Percentiles rank a stretch among this genome's conserved stretches.
These are phyloP conservation scores for Bubo blakistoni DNA, from an alignment of 2,113 vertebrate genomes.

Conservation along the genomic window DNA sequence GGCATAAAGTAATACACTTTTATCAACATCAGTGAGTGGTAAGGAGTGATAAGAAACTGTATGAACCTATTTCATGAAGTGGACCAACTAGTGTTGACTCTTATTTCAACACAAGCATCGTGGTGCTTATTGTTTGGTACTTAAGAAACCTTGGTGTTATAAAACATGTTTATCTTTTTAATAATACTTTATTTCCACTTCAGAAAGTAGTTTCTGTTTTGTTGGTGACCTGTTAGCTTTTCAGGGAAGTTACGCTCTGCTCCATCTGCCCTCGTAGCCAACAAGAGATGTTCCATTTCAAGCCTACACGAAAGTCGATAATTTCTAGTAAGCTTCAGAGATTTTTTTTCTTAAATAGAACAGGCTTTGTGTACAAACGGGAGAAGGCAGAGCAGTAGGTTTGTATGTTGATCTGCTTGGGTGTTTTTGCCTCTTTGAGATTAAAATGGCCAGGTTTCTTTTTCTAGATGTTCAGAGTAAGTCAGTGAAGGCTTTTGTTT, in stretches of 20 bases:
- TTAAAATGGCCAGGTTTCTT: neutral
- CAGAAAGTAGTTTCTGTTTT: neutral
- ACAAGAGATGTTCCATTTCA: neutral
- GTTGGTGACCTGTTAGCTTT: neutral
- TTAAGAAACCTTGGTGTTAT: neutral
- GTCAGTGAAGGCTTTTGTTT: neutral
- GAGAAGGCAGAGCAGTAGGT: neutral
- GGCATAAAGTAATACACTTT: neutral
- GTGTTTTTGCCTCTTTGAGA: neutral
- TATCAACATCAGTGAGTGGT: neutral
- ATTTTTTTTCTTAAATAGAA: neutral
- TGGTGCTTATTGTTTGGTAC: neutral
- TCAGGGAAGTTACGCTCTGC: fast-evolving
- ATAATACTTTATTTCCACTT: neutral
- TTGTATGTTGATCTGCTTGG: neutral
- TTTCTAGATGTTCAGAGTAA: neutral
- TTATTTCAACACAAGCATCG: neutral
- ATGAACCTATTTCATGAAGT: neutral
- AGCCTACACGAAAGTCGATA: neutral
- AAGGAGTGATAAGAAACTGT: neutral
- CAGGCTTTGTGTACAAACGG: neutral
- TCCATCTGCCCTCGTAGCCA: neutral
- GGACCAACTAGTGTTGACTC: neutral
- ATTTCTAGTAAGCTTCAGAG: neutral
- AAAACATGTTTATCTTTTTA: neutral